phyloP scores from a whole-genome alignment of 2,113 vertebrate species.

The Nerophis ophidion region DNA sequence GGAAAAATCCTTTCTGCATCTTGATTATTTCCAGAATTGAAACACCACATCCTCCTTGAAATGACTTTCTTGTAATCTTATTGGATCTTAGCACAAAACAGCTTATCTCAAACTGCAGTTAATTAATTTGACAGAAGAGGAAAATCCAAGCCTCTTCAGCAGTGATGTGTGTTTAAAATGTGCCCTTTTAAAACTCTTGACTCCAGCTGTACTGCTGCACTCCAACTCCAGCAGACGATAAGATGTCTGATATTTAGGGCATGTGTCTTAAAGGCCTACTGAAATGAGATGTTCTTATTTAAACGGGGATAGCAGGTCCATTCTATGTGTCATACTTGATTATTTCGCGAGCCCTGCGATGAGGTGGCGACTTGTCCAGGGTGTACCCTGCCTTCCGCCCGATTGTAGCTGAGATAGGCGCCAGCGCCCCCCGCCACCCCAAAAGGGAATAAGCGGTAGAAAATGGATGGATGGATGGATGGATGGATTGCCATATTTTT shows the following conservation, averaged over 20 bases:
- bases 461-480: no score
- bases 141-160: slow-evolving; percentile 15
- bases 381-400: no score
- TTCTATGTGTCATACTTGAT: no score
- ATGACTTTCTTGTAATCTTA: neutral
- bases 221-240: slow-evolving; percentile 44
- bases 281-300: no score
- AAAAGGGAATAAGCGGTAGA: no score
- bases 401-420: no score
- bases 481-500: no score
- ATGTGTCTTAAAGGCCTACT: no score
- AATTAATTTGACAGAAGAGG: slow-evolving; percentile 20
- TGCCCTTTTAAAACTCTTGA: slow-evolving; percentile 23
- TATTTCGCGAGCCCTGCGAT: no score
- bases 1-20: neutral
- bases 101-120: slow-evolving; percentile 12
- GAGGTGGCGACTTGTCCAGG: no score
- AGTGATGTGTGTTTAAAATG: slow-evolving; percentile 12
- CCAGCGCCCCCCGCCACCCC: no score
- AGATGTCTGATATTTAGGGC: slow-evolving; percentile 60
- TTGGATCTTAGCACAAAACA: slow-evolving; percentile 4
- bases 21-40: neutral
- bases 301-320: no score
- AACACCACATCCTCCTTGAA: neutral
- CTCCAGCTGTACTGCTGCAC: slow-evolving; percentile 18